phyloP scores from a whole-genome alignment of 2,113 vertebrate species.

The Galeopterus variegatus region DNA sequence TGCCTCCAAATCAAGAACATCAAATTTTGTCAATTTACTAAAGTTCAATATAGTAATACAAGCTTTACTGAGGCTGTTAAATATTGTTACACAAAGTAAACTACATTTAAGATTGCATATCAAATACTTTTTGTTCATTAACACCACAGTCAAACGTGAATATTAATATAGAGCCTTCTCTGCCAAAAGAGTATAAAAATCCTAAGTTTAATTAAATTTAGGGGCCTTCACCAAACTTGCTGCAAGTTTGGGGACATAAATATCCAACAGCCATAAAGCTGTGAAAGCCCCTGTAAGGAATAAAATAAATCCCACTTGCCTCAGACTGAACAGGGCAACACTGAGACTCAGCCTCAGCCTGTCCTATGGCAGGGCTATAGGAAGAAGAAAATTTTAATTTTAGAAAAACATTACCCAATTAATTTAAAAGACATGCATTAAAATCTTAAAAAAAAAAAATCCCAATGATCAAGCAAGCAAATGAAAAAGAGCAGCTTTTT shows the following conservation, averaged over 20 bases:
- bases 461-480: constrained; percentile 90
- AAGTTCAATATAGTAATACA: constrained; percentile 26
- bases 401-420: constrained; percentile 94
- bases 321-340: constrained; percentile 99
- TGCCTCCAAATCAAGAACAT: constrained; percentile 74
- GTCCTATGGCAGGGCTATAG: constrained; percentile 99
- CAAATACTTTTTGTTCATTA: constrained; percentile 63
- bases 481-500: constrained; percentile 80
- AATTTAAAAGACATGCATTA: constrained; percentile 91
- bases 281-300: constrained; percentile 96
- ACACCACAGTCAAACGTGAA: constrained; percentile 87
- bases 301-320: constrained; percentile 98
- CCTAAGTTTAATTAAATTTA: constrained; percentile 92
- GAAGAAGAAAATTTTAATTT: constrained; percentile 99
- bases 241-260: constrained; percentile 98
- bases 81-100: constrained; percentile 39
- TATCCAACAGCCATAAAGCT: constrained; percentile 97
- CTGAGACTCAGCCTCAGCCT: constrained; percentile 99
- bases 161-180: constrained; percentile 93
- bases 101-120: constrained; percentile 11
- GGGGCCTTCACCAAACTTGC: constrained; percentile 99
- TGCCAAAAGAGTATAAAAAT: constrained; percentile 90
- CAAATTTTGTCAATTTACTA: constrained; percentile 70
- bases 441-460: constrained; percentile 84
- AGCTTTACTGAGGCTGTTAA: constrained; percentile 68